Evolutionary conservation across 2,113 vertebrate genomes (phyloP), one percentile per base, ranked within the genome.

Genomic region (Gulo gulo): DNA sequence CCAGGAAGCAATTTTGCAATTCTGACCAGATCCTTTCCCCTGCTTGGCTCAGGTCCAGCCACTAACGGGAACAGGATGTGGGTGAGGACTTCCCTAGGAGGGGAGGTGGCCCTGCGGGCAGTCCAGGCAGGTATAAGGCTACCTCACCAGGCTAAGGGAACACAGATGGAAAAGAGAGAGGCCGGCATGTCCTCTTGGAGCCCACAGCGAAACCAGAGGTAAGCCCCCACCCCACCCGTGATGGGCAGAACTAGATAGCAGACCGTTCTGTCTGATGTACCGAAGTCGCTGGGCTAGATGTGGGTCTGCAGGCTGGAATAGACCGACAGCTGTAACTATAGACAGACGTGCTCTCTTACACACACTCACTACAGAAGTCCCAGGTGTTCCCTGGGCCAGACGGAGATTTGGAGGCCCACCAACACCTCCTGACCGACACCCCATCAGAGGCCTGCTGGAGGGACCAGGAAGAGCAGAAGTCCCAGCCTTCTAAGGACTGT

Each of bases 1-100:
- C 74, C 92, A 67, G 96, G 94, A 92, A 97, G n/a, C 4, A 5
- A 2, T 97, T 91, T 88, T 47, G 93, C 63, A 97, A 97, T 39
- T 39, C 36, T 31, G 34, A 29, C 84, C 11, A 2, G 73, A 21
- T 31, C 91, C 21, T 18, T 47, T 5, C 61, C 42, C 6, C 55
- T 39, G 47, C 55, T 10, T 3, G 34, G 59, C 12, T 63, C 50
- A 7, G 52, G 63, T 4, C 83, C 82, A 55, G 73, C 18, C 34
- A 31, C 67, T 42, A 16, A 16, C 84, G 0, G 92, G 71, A 96
- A 93, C 61, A 23, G 59, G 42, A 24, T 2, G 1, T 39, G 69
- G 79, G 65, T 59, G 63, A 93, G 42, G 65, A 91, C 74, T 91
- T 94, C 67, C 59, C 45, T 18, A 2, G 0, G 5, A 42, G 8